A percentile compares a stretch with the other conserved stretches of the same genome.
Evolutionary conservation across 2,113 vertebrate species (phyloP).

Genomic region (Macaca nemestrina): DNA sequence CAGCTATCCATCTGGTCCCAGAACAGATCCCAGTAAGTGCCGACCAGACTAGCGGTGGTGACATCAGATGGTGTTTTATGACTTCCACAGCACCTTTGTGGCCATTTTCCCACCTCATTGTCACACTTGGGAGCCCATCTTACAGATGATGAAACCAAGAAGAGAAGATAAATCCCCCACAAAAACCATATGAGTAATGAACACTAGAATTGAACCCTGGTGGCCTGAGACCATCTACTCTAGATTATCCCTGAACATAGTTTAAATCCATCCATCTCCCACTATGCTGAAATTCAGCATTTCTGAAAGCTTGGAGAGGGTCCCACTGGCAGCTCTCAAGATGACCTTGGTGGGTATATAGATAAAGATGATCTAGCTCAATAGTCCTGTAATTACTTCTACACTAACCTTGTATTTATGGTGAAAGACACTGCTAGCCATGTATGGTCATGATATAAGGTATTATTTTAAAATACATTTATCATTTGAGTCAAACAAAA

Average conservation of each 20-base stretch:
- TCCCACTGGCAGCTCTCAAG: not conserved
- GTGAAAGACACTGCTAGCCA: too few relatives aligned
- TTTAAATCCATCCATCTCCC: not conserved
- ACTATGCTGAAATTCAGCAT: too few relatives aligned
- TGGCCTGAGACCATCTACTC: not conserved
- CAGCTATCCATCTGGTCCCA: not conserved
- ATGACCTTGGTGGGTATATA: too few relatives aligned
- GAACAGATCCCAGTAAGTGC: not conserved
- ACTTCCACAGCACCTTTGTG: not conserved
- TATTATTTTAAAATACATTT: not conserved
- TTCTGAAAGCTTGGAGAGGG: not conserved
- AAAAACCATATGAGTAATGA: fast-evolving
- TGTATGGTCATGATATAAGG: not conserved
- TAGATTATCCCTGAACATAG: not conserved
- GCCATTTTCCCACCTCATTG: not conserved
- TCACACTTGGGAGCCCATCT: not conserved
- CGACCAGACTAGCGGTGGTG: not conserved
- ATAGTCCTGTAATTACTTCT: not conserved
- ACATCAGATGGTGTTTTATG: fast-evolving
- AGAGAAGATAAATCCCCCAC: not conserved
- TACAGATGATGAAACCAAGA: not conserved
- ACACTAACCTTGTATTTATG: not conserved
- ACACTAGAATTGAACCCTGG: not conserved
- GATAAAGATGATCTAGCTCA: not conserved
- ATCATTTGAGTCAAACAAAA: not conserved